A percentile compares a stretch with the other conserved stretches of the same genome.
These are phyloP conservation scores for Propithecus coquereli DNA, from an alignment of 2,113 vertebrate genomes.

Conservation along the genomic window DNA sequence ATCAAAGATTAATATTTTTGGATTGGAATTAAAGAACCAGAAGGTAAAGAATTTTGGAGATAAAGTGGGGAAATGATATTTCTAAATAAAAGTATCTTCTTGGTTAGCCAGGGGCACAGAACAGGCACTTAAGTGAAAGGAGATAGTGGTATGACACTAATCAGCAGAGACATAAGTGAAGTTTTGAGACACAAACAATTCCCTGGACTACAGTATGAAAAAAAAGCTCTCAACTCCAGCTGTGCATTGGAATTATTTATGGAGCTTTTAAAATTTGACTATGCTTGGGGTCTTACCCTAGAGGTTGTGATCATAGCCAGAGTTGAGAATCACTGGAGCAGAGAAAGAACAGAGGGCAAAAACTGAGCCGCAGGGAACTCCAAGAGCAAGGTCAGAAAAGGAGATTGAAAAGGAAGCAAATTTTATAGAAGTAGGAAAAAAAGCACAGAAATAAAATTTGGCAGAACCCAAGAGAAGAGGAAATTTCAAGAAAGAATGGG, in stretches of 20 bases:
- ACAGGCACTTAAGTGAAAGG: not conserved
- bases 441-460: not conserved
- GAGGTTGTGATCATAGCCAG: constrained; percentile 45
- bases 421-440: not conserved
- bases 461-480: not conserved
- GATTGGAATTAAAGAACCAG: constrained; percentile 12
- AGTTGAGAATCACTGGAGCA: constrained; percentile 26
- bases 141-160: constrained; percentile 34
- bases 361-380: constrained; percentile 43
- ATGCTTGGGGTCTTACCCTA: constrained; percentile 12
- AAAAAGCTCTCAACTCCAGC: not conserved
- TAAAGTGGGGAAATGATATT: not conserved
- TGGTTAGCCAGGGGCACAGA: not conserved
- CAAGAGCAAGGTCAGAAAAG: constrained; percentile 44
- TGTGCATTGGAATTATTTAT: not conserved
- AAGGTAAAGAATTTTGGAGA: not conserved
- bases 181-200: constrained; percentile 38
- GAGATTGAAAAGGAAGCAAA: constrained; percentile 24
- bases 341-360: constrained; percentile 47
- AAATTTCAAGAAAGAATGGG: not conserved
- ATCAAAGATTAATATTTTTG: not conserved
- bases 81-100: constrained; percentile 30
- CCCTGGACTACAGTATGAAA: constrained; percentile 37
- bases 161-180: constrained; percentile 41
- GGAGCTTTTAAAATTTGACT: constrained; percentile 49